Percentiles rank a stretch among this genome's conserved stretches.
Evolutionary conservation across 2,113 vertebrate species (phyloP).

Genomic region (Tyrannus savana): DNA sequence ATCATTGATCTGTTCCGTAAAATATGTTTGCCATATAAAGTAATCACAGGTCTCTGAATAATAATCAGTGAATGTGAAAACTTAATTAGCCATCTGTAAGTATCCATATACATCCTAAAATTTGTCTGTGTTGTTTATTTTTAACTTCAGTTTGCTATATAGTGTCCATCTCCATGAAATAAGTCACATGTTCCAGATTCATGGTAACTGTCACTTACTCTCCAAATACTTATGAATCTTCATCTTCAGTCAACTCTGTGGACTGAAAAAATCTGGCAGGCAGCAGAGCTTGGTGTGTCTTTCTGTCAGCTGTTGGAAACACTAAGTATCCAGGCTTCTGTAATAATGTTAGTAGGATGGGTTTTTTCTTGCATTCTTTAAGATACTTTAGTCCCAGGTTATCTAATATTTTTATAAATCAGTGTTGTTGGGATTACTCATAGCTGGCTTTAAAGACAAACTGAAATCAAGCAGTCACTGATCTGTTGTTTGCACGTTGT

Average conservation of each 20-base stretch:
- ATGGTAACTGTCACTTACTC: not conserved
- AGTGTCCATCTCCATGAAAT: not conserved
- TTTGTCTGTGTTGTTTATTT: not conserved
- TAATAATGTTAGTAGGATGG: not conserved
- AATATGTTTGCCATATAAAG: not conserved
- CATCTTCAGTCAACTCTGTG: not conserved
- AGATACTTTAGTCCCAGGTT: not conserved
- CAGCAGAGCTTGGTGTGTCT: not conserved
- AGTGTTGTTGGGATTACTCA: not conserved
- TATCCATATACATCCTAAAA: not conserved
- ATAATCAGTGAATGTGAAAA: not conserved
- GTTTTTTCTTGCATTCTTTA: accelerated
- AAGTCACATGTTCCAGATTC: not conserved
- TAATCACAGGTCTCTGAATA: not conserved
- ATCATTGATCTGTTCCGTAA: not conserved
- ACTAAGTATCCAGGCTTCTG: not conserved
- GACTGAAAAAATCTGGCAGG: not conserved
- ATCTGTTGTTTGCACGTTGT: not conserved
- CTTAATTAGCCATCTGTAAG: not conserved
- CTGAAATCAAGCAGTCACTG: not conserved
- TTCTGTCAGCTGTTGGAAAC: not conserved
- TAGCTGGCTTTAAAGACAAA: not conserved
- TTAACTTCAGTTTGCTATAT: not conserved
- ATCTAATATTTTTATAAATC: not conserved
- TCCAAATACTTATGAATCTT: not conserved